phyloP scores from a whole-genome alignment of 2,113 vertebrate genomes.

The Chloroceryle aenea region DNA sequence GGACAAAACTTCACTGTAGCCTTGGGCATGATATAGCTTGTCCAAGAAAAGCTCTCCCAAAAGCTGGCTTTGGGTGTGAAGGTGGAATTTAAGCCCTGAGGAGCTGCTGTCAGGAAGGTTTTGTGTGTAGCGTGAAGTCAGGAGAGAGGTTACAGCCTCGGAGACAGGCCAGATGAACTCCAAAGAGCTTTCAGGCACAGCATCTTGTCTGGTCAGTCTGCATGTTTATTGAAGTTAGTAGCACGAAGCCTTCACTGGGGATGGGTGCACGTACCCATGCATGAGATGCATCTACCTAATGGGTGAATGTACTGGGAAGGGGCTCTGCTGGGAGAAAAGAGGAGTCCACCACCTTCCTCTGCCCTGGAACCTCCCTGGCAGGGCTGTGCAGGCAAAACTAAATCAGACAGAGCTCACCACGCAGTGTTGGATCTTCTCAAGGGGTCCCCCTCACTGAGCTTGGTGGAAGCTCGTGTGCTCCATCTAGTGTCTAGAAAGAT shows the following conservation, averaged over 20 bases:
- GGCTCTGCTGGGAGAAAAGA: background rate
- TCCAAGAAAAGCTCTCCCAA: fast-evolving
- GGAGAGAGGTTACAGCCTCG: background rate
- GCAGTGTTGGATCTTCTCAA: background rate
- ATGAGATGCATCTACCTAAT: background rate
- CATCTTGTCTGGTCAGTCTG: background rate
- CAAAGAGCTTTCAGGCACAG: background rate
- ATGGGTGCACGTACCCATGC: fast-evolving
- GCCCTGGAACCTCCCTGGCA: fast-evolving
- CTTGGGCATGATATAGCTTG: background rate
- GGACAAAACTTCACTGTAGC: background rate
- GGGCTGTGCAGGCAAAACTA: background rate
- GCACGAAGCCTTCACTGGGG: background rate
- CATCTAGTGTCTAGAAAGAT: background rate
- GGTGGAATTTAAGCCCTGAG: background rate
- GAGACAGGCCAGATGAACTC: background rate
- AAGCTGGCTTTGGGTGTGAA: background rate
- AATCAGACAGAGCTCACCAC: background rate
- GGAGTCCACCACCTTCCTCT: background rate
- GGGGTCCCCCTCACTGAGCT: background rate
- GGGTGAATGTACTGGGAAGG: background rate
- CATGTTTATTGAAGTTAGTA: fast-evolving
- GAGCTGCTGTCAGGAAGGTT: background rate
- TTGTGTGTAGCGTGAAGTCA: background rate
- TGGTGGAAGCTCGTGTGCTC: constrained; percentile 1